Evolutionary conservation across 2,888 invertebrate species (phyloP), one percentile per base, ranked within the genome.

Genomic region (Hypomecis atomaria): DNA sequence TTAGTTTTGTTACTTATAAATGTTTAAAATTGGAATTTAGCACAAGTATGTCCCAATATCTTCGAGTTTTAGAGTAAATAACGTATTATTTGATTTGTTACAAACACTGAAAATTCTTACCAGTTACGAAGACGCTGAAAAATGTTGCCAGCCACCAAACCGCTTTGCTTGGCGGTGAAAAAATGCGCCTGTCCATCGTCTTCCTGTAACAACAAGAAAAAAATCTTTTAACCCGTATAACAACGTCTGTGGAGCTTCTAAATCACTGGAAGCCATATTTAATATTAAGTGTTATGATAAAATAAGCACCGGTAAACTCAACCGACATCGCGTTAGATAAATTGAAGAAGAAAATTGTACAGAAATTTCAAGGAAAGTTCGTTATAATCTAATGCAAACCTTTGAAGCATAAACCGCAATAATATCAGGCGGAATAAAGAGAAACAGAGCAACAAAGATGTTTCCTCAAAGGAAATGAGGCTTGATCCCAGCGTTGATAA

Each of bases 81-180:
- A n/a, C n/a, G n/a, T n/a, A n/a, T 23, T 23, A 23, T 1, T 23
- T 23, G 3, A 23, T 23, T 23, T 2, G 3, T 23, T 23, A 2
- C 23, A 23, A n/a, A 23, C 23, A 23, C 23, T 23, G 4, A 4
- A 11, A 3, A 11, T 37, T 37, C 65, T 44, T 76, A 92, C 92
- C 92, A 82, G 91, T 92, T 40, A 92, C 92, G 70, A 92, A 88
- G 59, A 92, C 92, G 76, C 90, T 89, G 69, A 92, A 84, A 74
- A 92, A 89, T 59, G 87, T 90, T 66, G 90, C 91, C 81, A 92
- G 92, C 92, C 92, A 92, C 87, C 91, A 92, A 89, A 90, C 92
- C 71, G 87, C 85, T 75, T 86, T 90, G 59, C 86, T 90, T 72
- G 90, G 85, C 71, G 87, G 85, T 65, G 92, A 85, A 84, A 84